These are phyloP conservation scores for Psilopsiagon aurifrons DNA, from an alignment of 2,113 vertebrate species.

Conservation along the genomic window DNA sequence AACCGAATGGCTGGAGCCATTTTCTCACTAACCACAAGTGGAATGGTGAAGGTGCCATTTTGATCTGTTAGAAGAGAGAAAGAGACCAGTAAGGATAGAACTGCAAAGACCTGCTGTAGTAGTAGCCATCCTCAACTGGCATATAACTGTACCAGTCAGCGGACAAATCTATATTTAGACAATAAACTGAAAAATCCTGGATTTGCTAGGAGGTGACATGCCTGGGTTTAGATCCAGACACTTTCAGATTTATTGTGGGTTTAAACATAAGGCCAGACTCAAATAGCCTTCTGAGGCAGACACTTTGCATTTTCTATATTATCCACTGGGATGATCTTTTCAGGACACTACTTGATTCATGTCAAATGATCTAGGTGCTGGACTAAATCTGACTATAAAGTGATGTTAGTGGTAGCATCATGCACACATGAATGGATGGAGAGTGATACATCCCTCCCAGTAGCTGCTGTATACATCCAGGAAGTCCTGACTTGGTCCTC, in stretches of 20 bases:
- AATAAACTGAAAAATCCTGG: background rate
- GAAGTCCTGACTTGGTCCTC: background rate
- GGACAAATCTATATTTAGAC: background rate
- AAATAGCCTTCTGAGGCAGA: background rate
- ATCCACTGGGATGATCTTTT: background rate
- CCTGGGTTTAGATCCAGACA: background rate
- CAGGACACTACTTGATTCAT: background rate
- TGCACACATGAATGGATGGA: background rate
- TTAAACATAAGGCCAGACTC: background rate
- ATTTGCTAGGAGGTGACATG: background rate
- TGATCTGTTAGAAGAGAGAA: constrained; percentile 32
- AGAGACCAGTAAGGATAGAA: background rate
- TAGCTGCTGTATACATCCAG: background rate
- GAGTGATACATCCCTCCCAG: background rate
- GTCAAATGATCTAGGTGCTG: background rate
- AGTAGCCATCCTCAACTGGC: background rate
- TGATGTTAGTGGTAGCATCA: background rate
- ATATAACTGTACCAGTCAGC: background rate
- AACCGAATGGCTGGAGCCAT: constrained; percentile 75
- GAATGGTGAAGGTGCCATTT: constrained; percentile 73
- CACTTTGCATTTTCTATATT: background rate
- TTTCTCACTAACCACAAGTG: constrained; percentile 60
- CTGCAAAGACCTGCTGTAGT: background rate
- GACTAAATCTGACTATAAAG: background rate
- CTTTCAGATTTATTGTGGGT: background rate